These are phyloP conservation scores for Oppia nitens DNA, from an alignment of 1,140 invertebrate genomes.

Conservation along the genomic window DNA sequence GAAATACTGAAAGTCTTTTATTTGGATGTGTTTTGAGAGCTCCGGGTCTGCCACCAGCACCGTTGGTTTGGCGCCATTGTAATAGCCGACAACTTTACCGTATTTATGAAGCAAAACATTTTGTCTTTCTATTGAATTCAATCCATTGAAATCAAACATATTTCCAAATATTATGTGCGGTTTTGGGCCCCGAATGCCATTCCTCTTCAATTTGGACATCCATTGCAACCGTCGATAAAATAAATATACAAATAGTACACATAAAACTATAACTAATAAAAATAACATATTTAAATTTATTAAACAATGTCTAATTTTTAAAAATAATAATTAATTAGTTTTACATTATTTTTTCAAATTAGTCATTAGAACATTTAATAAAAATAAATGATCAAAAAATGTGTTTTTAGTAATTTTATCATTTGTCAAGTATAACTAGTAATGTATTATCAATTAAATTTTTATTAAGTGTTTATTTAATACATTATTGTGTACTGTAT, in stretches of 20 bases:
- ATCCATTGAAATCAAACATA: slow-evolving; percentile 5
- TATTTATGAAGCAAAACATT: slow-evolving; percentile 25
- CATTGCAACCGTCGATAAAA: background rate
- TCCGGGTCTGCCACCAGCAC: slow-evolving; percentile 27
- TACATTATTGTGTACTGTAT: no score
- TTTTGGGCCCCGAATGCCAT: slow-evolving; percentile 25
- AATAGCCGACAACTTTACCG: slow-evolving; percentile 28
- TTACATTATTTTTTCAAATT: no score
- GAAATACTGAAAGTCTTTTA: slow-evolving; percentile 28
- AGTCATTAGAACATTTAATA: no score
- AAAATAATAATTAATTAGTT: no score
- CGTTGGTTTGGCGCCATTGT: slow-evolving; percentile 24
- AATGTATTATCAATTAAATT: no score
- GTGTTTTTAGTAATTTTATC: no score
- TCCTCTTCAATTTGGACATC: slow-evolving; percentile 3
- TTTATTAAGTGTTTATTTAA: no score
- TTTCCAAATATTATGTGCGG: slow-evolving; percentile 27
- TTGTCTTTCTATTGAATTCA: slow-evolving; percentile 19
- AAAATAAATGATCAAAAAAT: no score
- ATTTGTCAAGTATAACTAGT: no score
- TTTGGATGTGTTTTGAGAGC: slow-evolving; percentile 28
- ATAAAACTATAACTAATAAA: background rate
- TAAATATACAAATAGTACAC: background rate
- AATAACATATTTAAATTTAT: background rate
- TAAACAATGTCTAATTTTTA: no score